These are phyloP conservation scores for Morpho achilles DNA, from an alignment of 2,888 invertebrate species.

Conservation along the genomic window DNA sequence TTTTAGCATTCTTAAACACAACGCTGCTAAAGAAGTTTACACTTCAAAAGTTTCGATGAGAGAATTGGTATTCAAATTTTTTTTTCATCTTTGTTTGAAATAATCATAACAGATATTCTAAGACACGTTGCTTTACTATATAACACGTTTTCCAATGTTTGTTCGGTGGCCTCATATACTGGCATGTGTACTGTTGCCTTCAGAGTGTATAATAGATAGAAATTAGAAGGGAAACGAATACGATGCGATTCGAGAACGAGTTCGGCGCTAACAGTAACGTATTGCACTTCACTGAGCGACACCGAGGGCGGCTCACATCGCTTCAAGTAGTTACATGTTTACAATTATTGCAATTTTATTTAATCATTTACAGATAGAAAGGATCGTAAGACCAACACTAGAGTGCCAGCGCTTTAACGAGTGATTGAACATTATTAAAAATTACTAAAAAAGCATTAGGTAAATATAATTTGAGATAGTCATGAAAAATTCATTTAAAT, in stretches of 20 bases:
- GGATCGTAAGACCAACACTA: conserved; percentile 73
- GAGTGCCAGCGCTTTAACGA: conserved; percentile 77
- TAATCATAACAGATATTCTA: no score
- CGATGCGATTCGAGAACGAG: conserved; percentile 38
- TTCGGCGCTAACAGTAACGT: conserved; percentile 45
- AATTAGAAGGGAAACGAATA: conserved; percentile 23
- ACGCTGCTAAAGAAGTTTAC: no score
- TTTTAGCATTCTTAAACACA: no score
- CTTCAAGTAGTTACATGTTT: conserved; percentile 31
- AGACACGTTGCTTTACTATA: no score
- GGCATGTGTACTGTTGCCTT: conserved; percentile 29
- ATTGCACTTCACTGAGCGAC: conserved; percentile 46
- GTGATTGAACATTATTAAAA: conserved; percentile 73
- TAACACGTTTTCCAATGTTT: not conserved
- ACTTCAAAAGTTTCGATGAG: no score
- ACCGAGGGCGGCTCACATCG: conserved; percentile 45
- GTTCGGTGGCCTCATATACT: not conserved
- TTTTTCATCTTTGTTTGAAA: not conserved
- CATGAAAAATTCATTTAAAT: conserved; percentile 72
- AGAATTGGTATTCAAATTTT: not conserved
- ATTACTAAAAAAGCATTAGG: conserved; percentile 73
- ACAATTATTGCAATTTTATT: conserved; percentile 49
- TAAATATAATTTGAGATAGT: conserved; percentile 79
- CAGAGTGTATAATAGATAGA: conserved; percentile 35
- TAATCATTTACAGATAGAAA: conserved; percentile 60